These are phyloP conservation scores for Norana najaformis DNA, from an alignment of 2,888 invertebrate species.

Conservation along the genomic window DNA sequence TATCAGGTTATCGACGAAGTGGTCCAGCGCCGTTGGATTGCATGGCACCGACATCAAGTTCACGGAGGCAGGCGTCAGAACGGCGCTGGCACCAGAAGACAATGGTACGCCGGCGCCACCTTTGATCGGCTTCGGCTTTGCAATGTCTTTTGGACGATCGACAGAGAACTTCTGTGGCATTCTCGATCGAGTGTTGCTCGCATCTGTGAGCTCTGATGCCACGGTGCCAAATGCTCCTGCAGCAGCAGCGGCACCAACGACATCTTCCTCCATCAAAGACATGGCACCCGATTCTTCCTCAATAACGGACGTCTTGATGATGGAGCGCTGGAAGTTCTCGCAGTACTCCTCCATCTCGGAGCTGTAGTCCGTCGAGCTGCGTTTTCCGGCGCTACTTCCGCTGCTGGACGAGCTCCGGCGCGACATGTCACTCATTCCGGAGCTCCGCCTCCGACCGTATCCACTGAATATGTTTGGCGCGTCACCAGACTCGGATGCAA, in stretches of 20 bases:
- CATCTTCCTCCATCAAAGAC: slow-evolving; percentile 16
- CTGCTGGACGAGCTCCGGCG: slow-evolving; percentile 46
- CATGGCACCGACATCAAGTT: background rate
- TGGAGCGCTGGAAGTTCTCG: slow-evolving; percentile 49
- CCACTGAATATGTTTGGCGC: background rate
- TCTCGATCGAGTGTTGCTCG: background rate
- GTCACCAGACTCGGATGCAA: slow-evolving; percentile 27
- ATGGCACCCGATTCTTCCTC: slow-evolving; percentile 49
- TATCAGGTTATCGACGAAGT: slow-evolving; percentile 30
- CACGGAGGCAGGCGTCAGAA: background rate
- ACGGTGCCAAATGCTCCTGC: background rate
- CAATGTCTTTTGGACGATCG: slow-evolving; percentile 15
- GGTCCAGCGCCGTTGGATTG: slow-evolving; percentile 25
- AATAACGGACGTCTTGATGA: slow-evolving; percentile 46
- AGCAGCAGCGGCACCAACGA: background rate
- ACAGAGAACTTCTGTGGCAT: slow-evolving; percentile 15
- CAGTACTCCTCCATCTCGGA: slow-evolving; percentile 58
- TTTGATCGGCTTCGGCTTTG: slow-evolving; percentile 27
- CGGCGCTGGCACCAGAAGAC: background rate
- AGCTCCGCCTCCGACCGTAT: slow-evolving; percentile 51
- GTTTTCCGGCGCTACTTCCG: slow-evolving; percentile 64
- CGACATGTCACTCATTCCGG: slow-evolving; percentile 50
- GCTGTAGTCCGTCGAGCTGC: slow-evolving; percentile 56
- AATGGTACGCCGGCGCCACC: background rate
- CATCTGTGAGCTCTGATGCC: background rate